Evolutionary conservation across 1,140 invertebrate species (phyloP).

Genomic region (Scaptomyza montana): DNA sequence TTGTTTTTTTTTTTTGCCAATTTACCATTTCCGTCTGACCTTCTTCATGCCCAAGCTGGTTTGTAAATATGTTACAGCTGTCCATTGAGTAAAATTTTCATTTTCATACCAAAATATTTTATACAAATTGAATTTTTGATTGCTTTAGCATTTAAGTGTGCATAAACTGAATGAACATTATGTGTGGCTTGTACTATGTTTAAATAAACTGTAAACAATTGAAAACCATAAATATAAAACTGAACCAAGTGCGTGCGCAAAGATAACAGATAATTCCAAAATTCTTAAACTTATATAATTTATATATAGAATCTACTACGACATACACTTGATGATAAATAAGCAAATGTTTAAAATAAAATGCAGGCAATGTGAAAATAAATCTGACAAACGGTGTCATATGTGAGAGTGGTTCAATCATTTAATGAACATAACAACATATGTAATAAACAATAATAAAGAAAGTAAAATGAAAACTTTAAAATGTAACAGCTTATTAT

Average conservation of each 20-base stretch:
- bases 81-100: constrained; percentile 6
- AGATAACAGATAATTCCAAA: constrained; percentile 59
- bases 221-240: constrained; percentile 30
- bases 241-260: constrained; percentile 60
- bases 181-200: constrained; percentile 50
- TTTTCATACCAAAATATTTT: background rate
- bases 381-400: constrained; percentile 41
- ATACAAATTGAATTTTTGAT: constrained; percentile 24
- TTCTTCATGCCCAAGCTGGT: constrained; percentile 23
- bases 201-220: constrained; percentile 38
- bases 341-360: constrained; percentile 31
- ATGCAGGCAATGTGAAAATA: constrained; percentile 12
- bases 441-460: constrained; percentile 46
- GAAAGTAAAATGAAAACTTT: constrained; percentile 33
- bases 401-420: constrained; percentile 28
- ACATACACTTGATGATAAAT: constrained; percentile 43
- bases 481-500: background rate
- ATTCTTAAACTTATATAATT: constrained; percentile 68
- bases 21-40: constrained; percentile 26
- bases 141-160: constrained; percentile 62
- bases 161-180: constrained; percentile 46
- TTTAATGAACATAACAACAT: constrained; percentile 42
- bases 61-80: constrained; percentile 37
- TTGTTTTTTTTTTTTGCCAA: constrained; percentile 33
- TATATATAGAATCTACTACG: constrained; percentile 45